A percentile compares a stretch with the other conserved stretches of the same genome.
Evolutionary conservation across 2,888 invertebrate species (phyloP).

Genomic region (Agrotis ipsilon): DNA sequence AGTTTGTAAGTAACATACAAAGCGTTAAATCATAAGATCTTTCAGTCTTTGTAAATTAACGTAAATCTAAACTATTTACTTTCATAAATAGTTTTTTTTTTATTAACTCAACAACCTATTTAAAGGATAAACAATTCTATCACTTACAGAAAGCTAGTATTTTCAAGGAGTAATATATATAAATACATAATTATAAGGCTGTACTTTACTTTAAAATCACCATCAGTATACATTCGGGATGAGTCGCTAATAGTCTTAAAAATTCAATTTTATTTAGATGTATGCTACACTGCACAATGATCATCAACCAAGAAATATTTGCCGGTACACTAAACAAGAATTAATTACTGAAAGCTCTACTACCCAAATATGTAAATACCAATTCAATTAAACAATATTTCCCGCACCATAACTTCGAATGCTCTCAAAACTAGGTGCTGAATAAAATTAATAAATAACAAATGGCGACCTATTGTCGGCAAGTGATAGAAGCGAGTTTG

Average conservation of each 20-base stretch:
- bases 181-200: too few relatives aligned
- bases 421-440: constrained; percentile 18
- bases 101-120: too few relatives aligned
- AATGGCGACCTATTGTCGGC: constrained; percentile 54
- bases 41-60: neutral
- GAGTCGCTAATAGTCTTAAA: too few relatives aligned
- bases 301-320: neutral
- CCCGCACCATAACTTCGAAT: constrained; percentile 15
- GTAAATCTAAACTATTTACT: too few relatives aligned
- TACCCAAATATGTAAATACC: neutral
- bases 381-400: constrained; percentile 19
- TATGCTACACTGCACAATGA: too few relatives aligned
- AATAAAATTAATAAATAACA: constrained; percentile 64
- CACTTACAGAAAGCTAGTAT: too few relatives aligned
- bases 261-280: neutral
- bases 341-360: neutral
- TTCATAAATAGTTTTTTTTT: too few relatives aligned
- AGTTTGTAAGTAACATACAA: neutral
- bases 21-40: too few relatives aligned
- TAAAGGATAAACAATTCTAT: too few relatives aligned
- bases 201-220: too few relatives aligned
- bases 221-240: too few relatives aligned
- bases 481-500: constrained; percentile 60
- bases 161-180: too few relatives aligned
- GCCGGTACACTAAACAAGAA: neutral